phyloP scores from a whole-genome alignment of 2,888 invertebrate genomes.

The Julus scanicus region DNA sequence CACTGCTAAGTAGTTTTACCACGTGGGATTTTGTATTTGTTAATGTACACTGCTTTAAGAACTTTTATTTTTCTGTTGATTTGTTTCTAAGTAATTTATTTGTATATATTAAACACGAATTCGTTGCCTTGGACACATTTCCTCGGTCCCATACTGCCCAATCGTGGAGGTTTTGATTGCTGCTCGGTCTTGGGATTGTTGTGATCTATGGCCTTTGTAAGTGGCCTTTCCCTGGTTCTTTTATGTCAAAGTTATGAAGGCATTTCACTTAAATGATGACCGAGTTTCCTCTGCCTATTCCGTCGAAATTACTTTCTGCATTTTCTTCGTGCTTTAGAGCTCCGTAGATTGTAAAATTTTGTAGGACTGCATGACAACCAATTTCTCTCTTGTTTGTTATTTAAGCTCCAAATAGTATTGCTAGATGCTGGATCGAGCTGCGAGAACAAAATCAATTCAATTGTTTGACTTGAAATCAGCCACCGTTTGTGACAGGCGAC shows the following conservation, averaged over 20 bases:
- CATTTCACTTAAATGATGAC: conserved; percentile 45
- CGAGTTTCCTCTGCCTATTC: conserved; percentile 40
- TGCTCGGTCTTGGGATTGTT: neutral
- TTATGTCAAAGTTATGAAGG: conserved; percentile 43
- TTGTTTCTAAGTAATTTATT: neutral
- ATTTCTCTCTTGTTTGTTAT: conserved; percentile 47
- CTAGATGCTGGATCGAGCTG: conserved; percentile 16
- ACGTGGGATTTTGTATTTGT: too few relatives aligned
- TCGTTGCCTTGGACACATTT: neutral
- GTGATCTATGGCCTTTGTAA: conserved; percentile 47
- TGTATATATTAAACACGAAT: neutral
- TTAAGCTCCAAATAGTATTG: conserved; percentile 40
- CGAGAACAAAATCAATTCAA: conserved; percentile 47
- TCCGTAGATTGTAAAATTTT: conserved; percentile 32
- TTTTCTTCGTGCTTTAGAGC: conserved; percentile 37
- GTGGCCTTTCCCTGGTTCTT: conserved; percentile 45
- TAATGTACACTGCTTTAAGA: too few relatives aligned
- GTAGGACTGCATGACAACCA: conserved; percentile 22
- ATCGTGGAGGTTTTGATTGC: conserved; percentile 3
- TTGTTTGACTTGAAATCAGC: conserved; percentile 45
- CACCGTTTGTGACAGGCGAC: conserved; percentile 43
- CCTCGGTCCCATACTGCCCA: neutral
- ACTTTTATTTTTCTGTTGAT: neutral
- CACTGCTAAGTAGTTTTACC: too few relatives aligned
- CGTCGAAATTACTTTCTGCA: conserved; percentile 34